Conservation (phyloP, 2,797 vertebrate genomes). For the Podargus strigoides region DNA sequence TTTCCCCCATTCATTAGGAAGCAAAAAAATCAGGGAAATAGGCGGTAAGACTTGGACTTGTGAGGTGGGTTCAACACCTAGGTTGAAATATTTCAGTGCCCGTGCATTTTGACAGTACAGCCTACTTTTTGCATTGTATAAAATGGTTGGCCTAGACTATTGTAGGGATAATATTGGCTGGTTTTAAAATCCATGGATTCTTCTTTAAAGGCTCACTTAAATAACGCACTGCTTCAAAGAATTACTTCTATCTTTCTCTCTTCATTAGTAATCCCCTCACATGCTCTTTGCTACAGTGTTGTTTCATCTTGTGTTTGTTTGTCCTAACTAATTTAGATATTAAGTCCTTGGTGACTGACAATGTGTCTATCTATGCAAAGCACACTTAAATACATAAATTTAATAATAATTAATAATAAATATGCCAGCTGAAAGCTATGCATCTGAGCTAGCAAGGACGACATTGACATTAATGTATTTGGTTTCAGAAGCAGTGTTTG, state of each 20-base stretch:
- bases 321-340: slow-evolving; percentile 67
- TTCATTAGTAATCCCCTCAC: slow-evolving; percentile 57
- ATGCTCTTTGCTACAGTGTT: neutral
- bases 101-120: neutral
- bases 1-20: neutral
- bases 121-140: neutral
- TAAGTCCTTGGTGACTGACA: slow-evolving; percentile 61
- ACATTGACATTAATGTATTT: neutral
- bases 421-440: slow-evolving; percentile 13
- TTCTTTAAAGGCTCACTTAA: neutral
- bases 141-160: neutral
- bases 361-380: slow-evolving; percentile 50
- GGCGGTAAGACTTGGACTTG: neutral
- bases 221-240: neutral
- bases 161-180: neutral
- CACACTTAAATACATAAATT: slow-evolving; percentile 60
- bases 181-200: neutral
- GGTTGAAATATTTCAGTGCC: neutral
- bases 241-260: neutral
- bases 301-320: slow-evolving; percentile 57
- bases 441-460: slow-evolving; percentile 24
- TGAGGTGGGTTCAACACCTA: neutral
- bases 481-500: neutral
- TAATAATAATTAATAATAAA: slow-evolving; percentile 64
- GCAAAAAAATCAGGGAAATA: neutral